Percentiles rank a stretch among this genome's conserved stretches.
These are phyloP conservation scores for Artemia sp. DNA, from an alignment of 2,888 invertebrate genomes.

Conservation along the genomic window DNA sequence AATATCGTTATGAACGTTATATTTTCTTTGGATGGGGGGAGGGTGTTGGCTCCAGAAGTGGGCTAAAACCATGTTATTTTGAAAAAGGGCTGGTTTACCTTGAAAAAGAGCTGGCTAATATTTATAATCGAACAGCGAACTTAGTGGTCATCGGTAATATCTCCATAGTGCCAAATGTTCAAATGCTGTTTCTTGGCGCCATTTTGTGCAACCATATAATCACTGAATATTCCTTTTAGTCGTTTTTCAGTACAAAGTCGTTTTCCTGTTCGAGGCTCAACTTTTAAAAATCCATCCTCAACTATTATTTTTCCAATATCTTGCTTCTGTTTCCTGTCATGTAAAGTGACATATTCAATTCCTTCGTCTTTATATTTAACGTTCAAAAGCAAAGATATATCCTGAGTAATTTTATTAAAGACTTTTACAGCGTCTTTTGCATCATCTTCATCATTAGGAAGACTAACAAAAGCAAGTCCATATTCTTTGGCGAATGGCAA, in stretches of 20 bases:
- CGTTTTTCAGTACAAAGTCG: constrained; percentile 48
- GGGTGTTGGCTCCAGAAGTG: too few species aligned
- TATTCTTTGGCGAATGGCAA: constrained; percentile 74
- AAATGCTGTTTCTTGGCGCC: constrained; percentile 65
- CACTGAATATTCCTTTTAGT: constrained; percentile 39
- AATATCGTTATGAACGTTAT: too few species aligned
- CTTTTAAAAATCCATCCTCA: constrained; percentile 63
- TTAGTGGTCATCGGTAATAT: constrained; percentile 61
- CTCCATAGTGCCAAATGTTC: constrained; percentile 94
- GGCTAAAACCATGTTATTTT: too few species aligned
- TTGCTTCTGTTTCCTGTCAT: constrained; percentile 24
- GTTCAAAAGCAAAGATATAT: constrained; percentile 61
- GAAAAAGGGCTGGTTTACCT: too few species aligned
- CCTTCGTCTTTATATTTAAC: constrained; percentile 51
- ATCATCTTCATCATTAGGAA: constrained; percentile 72
- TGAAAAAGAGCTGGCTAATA: too few species aligned
- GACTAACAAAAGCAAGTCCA: constrained; percentile 57
- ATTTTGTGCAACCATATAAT: constrained; percentile 70
- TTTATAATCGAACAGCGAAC: too few species aligned
- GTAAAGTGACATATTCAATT: constrained; percentile 28
- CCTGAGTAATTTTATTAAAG: constrained; percentile 46
- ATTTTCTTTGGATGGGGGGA: too few species aligned
- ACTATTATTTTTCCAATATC: constrained; percentile 62
- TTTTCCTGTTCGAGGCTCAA: constrained; percentile 61
- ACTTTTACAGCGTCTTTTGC: constrained; percentile 52